phyloP scores from a whole-genome alignment of 2,797 vertebrate genomes.

The Lacerta agilis region DNA sequence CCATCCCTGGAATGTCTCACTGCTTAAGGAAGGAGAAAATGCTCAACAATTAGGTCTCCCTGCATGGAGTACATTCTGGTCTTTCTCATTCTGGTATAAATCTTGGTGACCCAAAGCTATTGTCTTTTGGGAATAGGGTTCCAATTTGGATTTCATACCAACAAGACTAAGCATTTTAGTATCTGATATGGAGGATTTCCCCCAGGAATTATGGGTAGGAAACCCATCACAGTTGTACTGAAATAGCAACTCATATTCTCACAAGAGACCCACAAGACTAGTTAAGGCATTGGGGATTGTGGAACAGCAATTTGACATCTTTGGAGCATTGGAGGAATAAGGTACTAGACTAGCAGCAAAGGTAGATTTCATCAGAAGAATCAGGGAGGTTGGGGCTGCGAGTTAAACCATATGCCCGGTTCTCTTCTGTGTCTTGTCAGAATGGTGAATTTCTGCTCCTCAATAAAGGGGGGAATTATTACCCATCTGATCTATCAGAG shows the following conservation, averaged over 20 bases:
- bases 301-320: background rate
- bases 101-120: background rate
- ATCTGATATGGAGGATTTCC: background rate
- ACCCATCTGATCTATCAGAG: constrained; percentile 21
- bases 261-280: background rate
- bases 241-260: background rate
- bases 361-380: background rate
- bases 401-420: background rate
- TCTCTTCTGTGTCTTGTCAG: background rate
- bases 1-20: background rate
- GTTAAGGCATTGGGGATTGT: background rate
- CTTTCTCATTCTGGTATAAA: too few species aligned
- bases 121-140: background rate
- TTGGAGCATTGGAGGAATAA: background rate
- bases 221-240: background rate
- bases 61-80: background rate
- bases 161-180: background rate
- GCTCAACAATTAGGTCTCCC: background rate
- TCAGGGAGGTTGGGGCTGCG: too few species aligned
- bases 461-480: constrained; percentile 7
- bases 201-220: background rate
- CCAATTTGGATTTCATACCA: background rate
- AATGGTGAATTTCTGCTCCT: background rate
- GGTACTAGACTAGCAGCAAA: background rate
- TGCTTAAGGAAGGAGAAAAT: background rate